Percentiles rank a stretch among this genome's conserved stretches.
These are phyloP conservation scores for Hydrozoanthus tunicans DNA, from an alignment of 64 coral and sea anemone genomes.

Conservation along the genomic window DNA sequence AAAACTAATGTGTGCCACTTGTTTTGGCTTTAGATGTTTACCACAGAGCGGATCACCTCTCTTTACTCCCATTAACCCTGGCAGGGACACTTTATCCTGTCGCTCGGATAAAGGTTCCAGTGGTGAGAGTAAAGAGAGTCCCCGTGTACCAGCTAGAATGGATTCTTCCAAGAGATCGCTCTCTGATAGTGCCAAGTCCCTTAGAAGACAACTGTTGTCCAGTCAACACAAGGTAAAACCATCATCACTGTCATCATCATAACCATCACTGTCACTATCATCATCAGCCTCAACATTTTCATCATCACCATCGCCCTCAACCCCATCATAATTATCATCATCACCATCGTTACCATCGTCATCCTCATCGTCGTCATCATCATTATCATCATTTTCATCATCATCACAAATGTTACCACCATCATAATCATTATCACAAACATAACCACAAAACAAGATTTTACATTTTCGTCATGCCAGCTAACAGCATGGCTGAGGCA, in stretches of 20 bases:
- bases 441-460: no score
- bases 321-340: no score
- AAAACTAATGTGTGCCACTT: no score
- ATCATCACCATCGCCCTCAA: neutral
- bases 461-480: no score
- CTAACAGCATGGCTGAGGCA: no score
- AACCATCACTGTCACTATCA: neutral
- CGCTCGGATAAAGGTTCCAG: neutral
- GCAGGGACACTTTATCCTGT: neutral
- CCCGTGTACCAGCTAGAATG: neutral
- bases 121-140: neutral
- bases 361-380: no score
- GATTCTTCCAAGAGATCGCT: neutral
- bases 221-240: constrained; percentile 86
- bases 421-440: no score
- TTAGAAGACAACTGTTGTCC: constrained; percentile 64
- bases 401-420: no score
- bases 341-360: no score
- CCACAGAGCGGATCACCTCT: neutral
- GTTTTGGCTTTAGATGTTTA: neutral
- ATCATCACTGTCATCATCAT: no score
- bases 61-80: constrained; percentile 23
- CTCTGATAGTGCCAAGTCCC: neutral
- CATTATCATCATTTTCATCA: no score
- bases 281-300: neutral